Conservation (phyloP, 2,797 vertebrate genomes). For the Tragopan temminckii region DNA sequence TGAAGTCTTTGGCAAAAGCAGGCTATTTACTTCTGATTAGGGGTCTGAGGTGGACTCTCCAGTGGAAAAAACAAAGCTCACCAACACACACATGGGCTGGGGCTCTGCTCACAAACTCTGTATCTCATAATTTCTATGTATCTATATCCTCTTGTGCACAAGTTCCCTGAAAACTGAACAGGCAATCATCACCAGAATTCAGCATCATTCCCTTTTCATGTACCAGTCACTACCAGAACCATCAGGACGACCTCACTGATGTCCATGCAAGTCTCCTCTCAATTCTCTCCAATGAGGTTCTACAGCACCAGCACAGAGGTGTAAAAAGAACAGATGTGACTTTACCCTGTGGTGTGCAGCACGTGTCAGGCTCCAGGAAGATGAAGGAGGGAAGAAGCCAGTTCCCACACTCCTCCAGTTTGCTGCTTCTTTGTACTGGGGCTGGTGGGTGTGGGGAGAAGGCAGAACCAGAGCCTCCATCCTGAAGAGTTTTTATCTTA, state of each 20-base stretch:
- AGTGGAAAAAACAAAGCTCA: not conserved
- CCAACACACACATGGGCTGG: not conserved
- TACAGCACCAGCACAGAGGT: not conserved
- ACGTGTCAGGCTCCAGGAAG: not conserved
- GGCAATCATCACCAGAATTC: not conserved
- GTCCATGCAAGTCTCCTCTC: not conserved
- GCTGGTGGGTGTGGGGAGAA: rapidly evolving
- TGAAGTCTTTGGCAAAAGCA: not conserved
- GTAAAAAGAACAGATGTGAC: not conserved
- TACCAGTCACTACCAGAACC: not conserved
- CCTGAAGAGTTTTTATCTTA: not conserved
- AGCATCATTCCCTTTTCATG: not conserved
- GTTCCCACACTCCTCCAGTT: not conserved
- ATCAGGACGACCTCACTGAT: not conserved
- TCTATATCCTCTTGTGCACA: not conserved
- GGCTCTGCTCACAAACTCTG: not conserved
- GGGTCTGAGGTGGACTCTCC: not conserved
- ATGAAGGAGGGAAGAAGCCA: not conserved
- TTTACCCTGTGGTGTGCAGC: not conserved
- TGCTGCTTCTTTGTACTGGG: not conserved
- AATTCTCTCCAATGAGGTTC: not conserved
- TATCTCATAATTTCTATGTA: rapidly evolving
- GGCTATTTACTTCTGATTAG: not conserved
- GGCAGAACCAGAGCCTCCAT: not conserved
- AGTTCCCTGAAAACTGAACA: not conserved